A percentile compares a stretch with the other conserved stretches of the same genome.
phyloP scores from a whole-genome alignment of 1,140 invertebrate species.

The Pachypsylla venusta region DNA sequence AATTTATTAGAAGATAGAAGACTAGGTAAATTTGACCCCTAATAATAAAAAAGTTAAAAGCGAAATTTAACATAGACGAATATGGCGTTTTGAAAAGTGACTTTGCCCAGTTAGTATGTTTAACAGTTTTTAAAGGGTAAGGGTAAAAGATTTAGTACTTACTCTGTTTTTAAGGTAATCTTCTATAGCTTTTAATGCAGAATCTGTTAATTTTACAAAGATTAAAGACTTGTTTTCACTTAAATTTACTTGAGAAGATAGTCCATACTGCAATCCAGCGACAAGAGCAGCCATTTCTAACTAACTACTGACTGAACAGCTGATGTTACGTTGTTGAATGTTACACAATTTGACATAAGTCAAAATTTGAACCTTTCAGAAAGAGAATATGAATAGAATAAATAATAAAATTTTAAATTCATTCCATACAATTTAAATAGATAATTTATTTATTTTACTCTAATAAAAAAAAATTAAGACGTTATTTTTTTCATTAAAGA shows the following conservation, averaged over 20 bases:
- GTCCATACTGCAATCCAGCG: conserved; percentile 87
- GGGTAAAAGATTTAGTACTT: conserved; percentile 34
- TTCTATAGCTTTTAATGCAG: conserved; percentile 75
- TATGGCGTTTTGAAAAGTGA: background rate
- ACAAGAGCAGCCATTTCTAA: conserved; percentile 83
- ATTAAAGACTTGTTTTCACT: conserved; percentile 76
- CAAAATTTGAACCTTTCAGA: too few species aligned
- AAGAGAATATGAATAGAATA: too few species aligned
- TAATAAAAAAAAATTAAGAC: too few species aligned
- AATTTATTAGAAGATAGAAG: too few species aligned
- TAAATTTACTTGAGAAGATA: conserved; percentile 73
- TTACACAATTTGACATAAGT: conserved; percentile 4
- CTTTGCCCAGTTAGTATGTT: conserved; percentile 3
- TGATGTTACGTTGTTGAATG: conserved; percentile 21
- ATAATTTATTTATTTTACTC: too few species aligned
- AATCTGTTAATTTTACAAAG: conserved; percentile 90
- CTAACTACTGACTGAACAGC: conserved; percentile 30
- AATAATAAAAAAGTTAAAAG: conserved; percentile 1
- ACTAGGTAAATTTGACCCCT: conserved; percentile 7
- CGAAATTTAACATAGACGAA: conserved; percentile 5
- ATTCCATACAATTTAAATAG: too few species aligned
- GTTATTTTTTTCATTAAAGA: too few species aligned
- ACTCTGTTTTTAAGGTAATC: conserved; percentile 74
- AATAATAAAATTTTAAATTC: too few species aligned
- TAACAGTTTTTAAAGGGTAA: background rate